Base-by-base conservation (phyloP, 1,140 invertebrate genomes). In the Pararge aegeria region DNA sequence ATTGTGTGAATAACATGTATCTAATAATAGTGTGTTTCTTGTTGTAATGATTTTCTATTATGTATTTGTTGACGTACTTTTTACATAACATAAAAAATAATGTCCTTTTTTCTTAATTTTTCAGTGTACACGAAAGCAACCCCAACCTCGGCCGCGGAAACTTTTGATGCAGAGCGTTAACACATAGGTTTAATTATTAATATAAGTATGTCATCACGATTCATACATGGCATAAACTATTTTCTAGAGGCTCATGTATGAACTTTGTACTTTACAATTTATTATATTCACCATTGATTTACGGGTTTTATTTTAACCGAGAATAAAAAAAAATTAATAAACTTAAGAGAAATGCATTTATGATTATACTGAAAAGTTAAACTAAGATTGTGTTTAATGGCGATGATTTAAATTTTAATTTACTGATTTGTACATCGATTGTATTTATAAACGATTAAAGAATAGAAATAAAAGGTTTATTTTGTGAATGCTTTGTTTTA, bases 121-220 rank as follows among this genome's bases (percentile, higher is more conserved):
- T 10, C 90, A 92, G 92, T 83, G 92, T 92, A 53, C 91, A 92
- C 73, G 92, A 92, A 71, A 92, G 91, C 70, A 90, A 90, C 70
- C 81, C 83, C 15, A 83, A 84, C 66, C 72, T 89, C 58, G 83
- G 81, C 44, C 80, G 85, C 49, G 81, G 83, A 16, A 86, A 87
- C 70, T 89, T 81, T 71, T 89, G 80, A 87, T 81, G 70, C 38
- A 49, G 13, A 30, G n/a, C 16, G 15, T 49, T 12, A 19, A 54
- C 20, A 7, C 19, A 60, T 54, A 53, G 40, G 29, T 61, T 61
- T 51, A 59, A 50, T 50, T 44, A 16, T n/a, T n/a, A n/a, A n/a
- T n/a, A 55, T 46, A 37, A 5, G 27, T 62, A 64, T 61, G 50
- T 53, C 50, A 52, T 55, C 55, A 46, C 59, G 42, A 55, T 49